Evolutionary conservation across 53 echinoderm and acorn worm species (phyloP).

Genomic region (Paelopatides confundens): DNA sequence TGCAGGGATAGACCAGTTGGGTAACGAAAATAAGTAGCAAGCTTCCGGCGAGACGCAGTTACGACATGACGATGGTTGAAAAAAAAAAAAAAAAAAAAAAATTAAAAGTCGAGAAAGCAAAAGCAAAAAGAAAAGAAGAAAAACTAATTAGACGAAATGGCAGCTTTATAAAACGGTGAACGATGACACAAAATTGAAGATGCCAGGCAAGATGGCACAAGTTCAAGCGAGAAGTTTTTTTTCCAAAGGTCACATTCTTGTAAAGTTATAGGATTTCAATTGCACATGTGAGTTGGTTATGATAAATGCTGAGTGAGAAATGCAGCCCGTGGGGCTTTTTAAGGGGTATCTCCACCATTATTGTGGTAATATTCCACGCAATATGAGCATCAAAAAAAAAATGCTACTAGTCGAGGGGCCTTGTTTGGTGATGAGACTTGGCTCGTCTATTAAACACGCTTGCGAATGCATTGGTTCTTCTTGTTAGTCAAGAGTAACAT

Average conservation of each 20-base stretch:
- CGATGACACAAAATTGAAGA: conserved; percentile 13
- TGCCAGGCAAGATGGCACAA: conserved; percentile 7
- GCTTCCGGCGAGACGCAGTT: neutral
- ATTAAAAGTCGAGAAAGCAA: neutral
- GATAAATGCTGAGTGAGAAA: conserved; percentile 40
- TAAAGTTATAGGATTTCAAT: conserved; percentile 43
- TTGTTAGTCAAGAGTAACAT: too few species aligned
- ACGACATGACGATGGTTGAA: neutral
- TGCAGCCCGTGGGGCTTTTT: conserved; percentile 34
- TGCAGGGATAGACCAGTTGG: neutral
- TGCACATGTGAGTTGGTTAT: conserved; percentile 44
- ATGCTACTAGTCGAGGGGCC: conserved; percentile 23
- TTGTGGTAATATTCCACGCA: conserved; percentile 42
- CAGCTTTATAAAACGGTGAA: conserved; percentile 7
- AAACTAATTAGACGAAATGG: conserved; percentile 41
- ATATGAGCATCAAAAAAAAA: conserved; percentile 19
- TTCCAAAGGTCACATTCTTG: conserved; percentile 48
- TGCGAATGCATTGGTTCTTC: too few species aligned
- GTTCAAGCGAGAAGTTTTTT: conserved; percentile 20
- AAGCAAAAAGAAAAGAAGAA: neutral
- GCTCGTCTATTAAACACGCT: neutral
- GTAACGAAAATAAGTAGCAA: neutral
- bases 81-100: neutral
- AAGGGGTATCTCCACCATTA: conserved; percentile 35
- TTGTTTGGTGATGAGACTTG: conserved; percentile 11